A percentile compares a stretch with the other conserved stretches of the same genome.
Evolutionary conservation across 2,113 vertebrate genomes (phyloP).

Genomic region (Antechinus flavipes): DNA sequence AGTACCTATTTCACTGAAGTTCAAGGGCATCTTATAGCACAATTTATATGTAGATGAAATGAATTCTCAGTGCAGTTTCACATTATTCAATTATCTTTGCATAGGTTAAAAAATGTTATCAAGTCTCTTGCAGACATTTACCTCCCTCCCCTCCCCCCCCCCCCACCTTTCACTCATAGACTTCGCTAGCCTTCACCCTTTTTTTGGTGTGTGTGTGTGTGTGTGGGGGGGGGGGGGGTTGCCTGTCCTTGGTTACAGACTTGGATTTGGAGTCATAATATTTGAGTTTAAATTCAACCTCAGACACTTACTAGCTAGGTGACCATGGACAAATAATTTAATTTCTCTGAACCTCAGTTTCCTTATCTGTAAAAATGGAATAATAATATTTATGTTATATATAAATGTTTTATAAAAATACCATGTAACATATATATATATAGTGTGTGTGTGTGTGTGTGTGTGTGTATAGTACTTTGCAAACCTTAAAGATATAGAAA

Average conservation of each 20-base stretch:
- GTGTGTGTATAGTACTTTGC: not conserved
- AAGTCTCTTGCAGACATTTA: not conserved
- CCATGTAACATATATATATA: not conserved
- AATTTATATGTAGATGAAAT: not conserved
- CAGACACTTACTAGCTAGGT: not conserved
- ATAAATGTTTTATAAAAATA: no score
- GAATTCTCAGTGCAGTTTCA: not conserved
- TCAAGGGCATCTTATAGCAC: not conserved
- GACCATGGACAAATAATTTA: not conserved
- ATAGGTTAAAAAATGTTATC: constrained; percentile 2
- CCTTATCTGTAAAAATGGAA: not conserved
- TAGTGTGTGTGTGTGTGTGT: no score
- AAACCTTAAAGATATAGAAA: not conserved
- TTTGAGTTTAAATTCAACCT: not conserved
- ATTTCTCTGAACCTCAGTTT: not conserved
- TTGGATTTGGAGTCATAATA: not conserved
- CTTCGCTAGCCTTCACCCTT: not conserved
- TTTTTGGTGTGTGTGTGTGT: no score
- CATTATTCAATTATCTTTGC: not conserved
- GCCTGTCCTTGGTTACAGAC: not conserved
- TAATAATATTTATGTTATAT: not conserved
- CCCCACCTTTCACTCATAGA: not conserved
- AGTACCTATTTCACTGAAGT: not conserved
- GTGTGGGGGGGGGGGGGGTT: not conserved
- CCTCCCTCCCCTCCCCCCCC: not conserved